Evolutionary conservation across 2,113 vertebrate genomes (phyloP).

Genomic region (Symphodus melops): DNA sequence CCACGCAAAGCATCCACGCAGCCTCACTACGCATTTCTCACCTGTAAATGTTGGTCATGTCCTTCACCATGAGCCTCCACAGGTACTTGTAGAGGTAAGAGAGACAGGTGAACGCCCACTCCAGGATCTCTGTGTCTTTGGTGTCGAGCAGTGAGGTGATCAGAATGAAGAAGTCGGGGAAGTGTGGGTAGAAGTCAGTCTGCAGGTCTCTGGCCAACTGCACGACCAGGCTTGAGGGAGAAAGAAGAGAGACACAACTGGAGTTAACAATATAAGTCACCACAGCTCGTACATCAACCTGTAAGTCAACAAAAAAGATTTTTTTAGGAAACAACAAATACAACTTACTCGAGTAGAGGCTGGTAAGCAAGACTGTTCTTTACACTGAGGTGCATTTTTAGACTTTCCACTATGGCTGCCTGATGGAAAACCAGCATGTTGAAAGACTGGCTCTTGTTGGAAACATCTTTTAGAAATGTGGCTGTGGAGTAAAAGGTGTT

Average conservation of each 20-base stretch:
- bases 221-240: conserved; percentile 88
- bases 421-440: conserved; percentile 97
- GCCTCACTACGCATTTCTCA: conserved; percentile 56
- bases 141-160: conserved; percentile 92
- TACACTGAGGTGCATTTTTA: conserved; percentile 91
- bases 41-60: conserved; percentile 94
- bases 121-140: conserved; percentile 92
- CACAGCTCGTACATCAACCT: background rate
- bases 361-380: conserved; percentile 91
- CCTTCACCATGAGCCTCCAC: conserved; percentile 96
- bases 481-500: conserved; percentile 75
- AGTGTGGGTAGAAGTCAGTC: conserved; percentile 96
- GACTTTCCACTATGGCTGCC: conserved; percentile 87
- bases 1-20: no score
- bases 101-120: conserved; percentile 94
- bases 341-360: conserved; percentile 93
- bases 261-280: background rate
- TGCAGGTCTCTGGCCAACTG: conserved; percentile 97
- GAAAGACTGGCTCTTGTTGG: conserved; percentile 93
- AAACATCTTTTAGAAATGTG: conserved; percentile 90
- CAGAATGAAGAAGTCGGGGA: conserved; percentile 91
- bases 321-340: background rate
- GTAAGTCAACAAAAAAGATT: no score
- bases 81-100: conserved; percentile 98
- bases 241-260: background rate